Base-by-base conservation (phyloP, 1,140 invertebrate species). In the Diploscapter pachys region DNA sequence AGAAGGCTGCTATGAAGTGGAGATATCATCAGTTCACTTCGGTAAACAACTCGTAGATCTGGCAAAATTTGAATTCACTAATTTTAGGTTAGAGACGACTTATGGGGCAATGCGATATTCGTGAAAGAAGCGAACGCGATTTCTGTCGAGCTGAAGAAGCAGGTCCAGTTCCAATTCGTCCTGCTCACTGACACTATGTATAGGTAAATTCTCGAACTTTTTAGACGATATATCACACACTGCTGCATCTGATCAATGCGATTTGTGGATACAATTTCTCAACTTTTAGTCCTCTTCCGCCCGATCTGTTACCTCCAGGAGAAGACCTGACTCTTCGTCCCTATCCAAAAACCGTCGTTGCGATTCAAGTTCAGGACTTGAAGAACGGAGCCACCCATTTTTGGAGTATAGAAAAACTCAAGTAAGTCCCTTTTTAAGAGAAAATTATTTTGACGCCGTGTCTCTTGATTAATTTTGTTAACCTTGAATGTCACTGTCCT, bases 31-130 rank as follows among this genome's bases (percentile, higher is more conserved):
- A 98, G 88, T 99, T 99, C 87, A 99, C 96, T 11, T 98, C 94
- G 53, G 89, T 98, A 31, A 50, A 31, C 31, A 31, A 31, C 31
- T 31, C 31, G 31, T 31, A 31, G 1, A 31, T 31, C 31, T 31
- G 31, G 31, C 31, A 31, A 31, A 31, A 31, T 31, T 31, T 31
- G 31, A 31, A 0, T 31, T 31, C 31, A 31, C 1, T 31, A 31
- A 31, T 31, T 9, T 65, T 31, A 65, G 63, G 63, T 74, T 51
- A 88, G 96, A 76, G 96, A 99, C 88, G 96, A 98, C 88, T 89
- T 99, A 5, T 99, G 97, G 96, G 96, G 96, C 57, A 99, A 98
- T 89, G 96, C 95, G 4, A 95, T 99, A 84, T 98, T 98, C 89
- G 90, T 99, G 13, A 99, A 89, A 65, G 97, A 99, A 89, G 96